phyloP scores from a whole-genome alignment of 2,888 invertebrate genomes.

The Thera britannica region DNA sequence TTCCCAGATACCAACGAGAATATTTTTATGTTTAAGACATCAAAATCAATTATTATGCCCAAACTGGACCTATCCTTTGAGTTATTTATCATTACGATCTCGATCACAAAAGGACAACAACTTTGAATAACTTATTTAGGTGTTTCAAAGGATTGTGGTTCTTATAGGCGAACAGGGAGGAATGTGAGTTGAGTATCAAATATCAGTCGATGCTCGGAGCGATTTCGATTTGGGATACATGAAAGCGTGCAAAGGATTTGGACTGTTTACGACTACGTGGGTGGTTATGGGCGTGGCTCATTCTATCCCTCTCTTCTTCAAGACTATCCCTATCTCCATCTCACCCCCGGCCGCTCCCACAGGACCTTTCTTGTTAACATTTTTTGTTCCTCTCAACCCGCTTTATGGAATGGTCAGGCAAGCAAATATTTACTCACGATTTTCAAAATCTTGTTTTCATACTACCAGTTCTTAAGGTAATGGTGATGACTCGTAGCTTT shows the following conservation, averaged over 20 bases:
- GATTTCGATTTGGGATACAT: slow-evolving; percentile 84
- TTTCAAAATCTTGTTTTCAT: slow-evolving; percentile 81
- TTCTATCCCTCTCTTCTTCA: slow-evolving; percentile 57
- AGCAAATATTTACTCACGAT: slow-evolving; percentile 84
- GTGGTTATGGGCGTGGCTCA: slow-evolving; percentile 82
- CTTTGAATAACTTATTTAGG: slow-evolving; percentile 79
- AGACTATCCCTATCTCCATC: slow-evolving; percentile 52
- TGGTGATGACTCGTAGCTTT: slow-evolving; percentile 66
- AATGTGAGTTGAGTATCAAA: slow-evolving; percentile 56
- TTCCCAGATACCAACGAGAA: slow-evolving; percentile 60
- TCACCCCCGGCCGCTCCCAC: slow-evolving; percentile 80
- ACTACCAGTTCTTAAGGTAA: slow-evolving; percentile 66
- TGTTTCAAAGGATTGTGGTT: slow-evolving; percentile 57
- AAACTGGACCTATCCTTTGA: slow-evolving; percentile 77
- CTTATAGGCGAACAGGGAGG: slow-evolving; percentile 56
- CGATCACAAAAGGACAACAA: slow-evolving; percentile 79
- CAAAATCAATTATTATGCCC: slow-evolving; percentile 82
- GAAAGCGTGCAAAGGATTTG: slow-evolving; percentile 84
- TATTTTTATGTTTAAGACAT: slow-evolving; percentile 80
- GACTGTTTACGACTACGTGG: slow-evolving; percentile 84
- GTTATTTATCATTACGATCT: slow-evolving; percentile 84
- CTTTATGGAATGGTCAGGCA: slow-evolving; percentile 79
- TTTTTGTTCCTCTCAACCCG: slow-evolving; percentile 79
- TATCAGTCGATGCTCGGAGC: slow-evolving; percentile 69
- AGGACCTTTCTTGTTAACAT: slow-evolving; percentile 82